Evolutionary conservation across 2,113 vertebrate genomes (phyloP).

Genomic region (Arvicanthis niloticus): DNA sequence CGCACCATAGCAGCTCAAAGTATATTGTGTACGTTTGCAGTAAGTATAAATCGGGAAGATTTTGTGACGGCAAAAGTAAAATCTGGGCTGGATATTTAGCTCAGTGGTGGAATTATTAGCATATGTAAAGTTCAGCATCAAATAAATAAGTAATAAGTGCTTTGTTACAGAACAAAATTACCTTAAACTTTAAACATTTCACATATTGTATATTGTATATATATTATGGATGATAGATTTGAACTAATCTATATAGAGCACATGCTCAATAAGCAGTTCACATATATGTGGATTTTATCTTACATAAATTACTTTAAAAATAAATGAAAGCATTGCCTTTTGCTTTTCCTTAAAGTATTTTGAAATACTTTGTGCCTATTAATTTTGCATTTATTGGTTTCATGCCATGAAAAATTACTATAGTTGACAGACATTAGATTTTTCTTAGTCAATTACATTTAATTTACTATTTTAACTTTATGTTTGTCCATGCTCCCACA

Average conservation of each 20-base stretch:
- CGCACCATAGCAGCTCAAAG: neutral
- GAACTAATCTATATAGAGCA: neutral
- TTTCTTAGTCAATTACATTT: conserved; percentile 20
- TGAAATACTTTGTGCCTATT: conserved; percentile 36
- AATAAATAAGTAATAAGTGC: neutral
- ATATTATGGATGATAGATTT: neutral
- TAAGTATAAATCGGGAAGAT: neutral
- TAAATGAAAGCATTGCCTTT: neutral
- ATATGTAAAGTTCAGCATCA: neutral
- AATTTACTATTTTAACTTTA: conserved; percentile 20
- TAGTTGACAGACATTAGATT: conserved; percentile 13
- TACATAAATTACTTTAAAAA: conserved; percentile 27
- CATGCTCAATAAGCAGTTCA: neutral
- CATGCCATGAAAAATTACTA: conserved; percentile 39
- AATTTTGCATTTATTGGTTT: conserved; percentile 8
- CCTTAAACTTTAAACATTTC: neutral
- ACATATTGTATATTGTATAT: neutral
- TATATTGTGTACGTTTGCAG: neutral
- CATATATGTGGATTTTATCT: neutral
- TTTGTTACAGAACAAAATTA: conserved; percentile 7
- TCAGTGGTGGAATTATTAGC: neutral
- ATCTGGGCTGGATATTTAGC: neutral
- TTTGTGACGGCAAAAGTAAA: conserved; percentile 38
- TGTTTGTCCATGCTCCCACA: neutral
- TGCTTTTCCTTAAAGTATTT: conserved; percentile 39